Conservation (phyloP, 2,888 invertebrate genomes). For the Ormyrus pomaceus region DNA sequence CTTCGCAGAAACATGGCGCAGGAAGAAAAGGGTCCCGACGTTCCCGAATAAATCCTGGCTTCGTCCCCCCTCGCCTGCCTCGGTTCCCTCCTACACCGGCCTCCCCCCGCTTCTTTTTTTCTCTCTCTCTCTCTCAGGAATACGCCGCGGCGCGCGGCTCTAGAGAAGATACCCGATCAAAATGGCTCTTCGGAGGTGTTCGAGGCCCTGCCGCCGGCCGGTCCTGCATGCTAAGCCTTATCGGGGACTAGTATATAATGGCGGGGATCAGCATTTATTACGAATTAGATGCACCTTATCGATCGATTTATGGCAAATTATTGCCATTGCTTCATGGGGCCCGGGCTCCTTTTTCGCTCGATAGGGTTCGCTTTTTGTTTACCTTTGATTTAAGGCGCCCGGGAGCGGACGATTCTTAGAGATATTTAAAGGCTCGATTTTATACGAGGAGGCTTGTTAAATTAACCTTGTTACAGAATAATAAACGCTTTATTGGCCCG, state of each 20-base stretch:
- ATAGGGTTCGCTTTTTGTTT: not conserved
- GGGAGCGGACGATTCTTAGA: not conserved
- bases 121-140: conserved; percentile 24
- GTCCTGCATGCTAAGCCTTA: not conserved
- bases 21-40: conserved; percentile 50
- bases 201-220: not conserved
- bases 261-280: conserved; percentile 32
- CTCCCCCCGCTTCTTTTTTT: conserved; percentile 32
- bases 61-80: conserved; percentile 28
- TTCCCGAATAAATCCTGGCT: conserved; percentile 55
- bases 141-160: conserved; percentile 38
- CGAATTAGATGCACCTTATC: conserved; percentile 41
- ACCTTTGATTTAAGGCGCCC: too few species aligned
- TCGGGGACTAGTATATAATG: conserved; percentile 4
- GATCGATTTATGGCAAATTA: conserved; percentile 37
- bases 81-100: conserved; percentile 47
- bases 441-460: conserved; percentile 16
- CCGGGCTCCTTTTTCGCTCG: not conserved
- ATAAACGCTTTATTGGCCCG: conserved; percentile 28
- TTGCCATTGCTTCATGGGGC: conserved; percentile 17
- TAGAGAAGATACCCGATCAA: conserved; percentile 41
- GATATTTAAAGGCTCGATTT: not conserved
- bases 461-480: conserved; percentile 36
- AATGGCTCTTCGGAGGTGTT: conserved; percentile 49
- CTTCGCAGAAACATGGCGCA: conserved; percentile 47